phyloP scores from a whole-genome alignment of 2,888 invertebrate species.

The Orchestes rusci region DNA sequence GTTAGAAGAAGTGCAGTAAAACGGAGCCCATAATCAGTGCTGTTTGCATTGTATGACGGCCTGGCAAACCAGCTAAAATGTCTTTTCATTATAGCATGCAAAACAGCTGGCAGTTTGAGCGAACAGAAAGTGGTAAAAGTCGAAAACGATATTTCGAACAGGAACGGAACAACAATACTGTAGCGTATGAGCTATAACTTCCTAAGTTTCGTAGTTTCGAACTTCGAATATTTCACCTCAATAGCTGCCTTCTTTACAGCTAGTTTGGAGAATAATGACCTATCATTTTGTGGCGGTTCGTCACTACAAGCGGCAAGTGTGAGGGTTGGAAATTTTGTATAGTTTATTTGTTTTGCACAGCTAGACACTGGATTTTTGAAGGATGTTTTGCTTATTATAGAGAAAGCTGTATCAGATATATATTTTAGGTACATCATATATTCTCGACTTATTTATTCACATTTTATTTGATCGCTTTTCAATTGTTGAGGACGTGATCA shows the following conservation, averaged over 20 bases:
- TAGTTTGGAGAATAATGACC: constrained; percentile 10
- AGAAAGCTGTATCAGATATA: no score
- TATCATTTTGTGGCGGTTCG: no score
- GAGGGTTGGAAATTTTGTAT: no score
- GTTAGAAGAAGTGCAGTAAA: constrained; percentile 20
- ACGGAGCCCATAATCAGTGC: constrained; percentile 19
- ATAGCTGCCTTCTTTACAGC: no score
- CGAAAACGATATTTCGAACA: constrained; percentile 24
- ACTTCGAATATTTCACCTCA: constrained; percentile 20
- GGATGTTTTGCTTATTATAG: no score
- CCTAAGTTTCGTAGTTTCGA: constrained; percentile 20
- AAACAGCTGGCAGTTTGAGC: constrained; percentile 37
- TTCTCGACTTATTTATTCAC: no score
- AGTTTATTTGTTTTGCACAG: no score
- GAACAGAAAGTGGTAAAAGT: constrained; percentile 31
- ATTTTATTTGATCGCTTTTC: no score
- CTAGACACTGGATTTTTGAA: no score
- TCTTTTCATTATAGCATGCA: constrained; percentile 43
- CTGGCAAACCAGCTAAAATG: constrained; percentile 32
- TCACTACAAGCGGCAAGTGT: no score
- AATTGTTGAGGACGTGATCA: no score
- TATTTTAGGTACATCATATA: no score
- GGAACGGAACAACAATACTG: constrained; percentile 22
- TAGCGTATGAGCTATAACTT: constrained; percentile 20
- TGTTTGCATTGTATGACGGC: constrained; percentile 23